Base-by-base conservation (phyloP, 1,140 invertebrate species). In the Dendroctonus ponderosae region DNA sequence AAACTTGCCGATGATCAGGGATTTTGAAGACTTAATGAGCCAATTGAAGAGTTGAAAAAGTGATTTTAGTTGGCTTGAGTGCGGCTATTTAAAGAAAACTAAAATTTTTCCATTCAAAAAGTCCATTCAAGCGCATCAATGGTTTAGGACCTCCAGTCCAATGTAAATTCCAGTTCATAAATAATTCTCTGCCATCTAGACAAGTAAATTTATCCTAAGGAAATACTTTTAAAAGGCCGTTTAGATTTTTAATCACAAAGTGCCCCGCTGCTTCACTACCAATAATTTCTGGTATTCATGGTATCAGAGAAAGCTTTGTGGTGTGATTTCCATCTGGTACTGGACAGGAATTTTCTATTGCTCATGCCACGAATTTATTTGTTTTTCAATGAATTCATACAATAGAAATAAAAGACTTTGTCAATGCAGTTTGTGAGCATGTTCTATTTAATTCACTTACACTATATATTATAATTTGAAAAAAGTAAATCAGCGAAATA, bases 261-360 rank as follows among this genome's bases (percentile, higher is more conserved):
- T 54, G n/a, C 38, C 52, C 52, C 37, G 52, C 52, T 54, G 52
- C 52, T 54, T 54, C 40, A 54, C n/a, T 12, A 54, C 52, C 40
- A 54, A 54, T 54, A 54, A 54, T 54, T 54, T 54, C 52, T 54
- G 38, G 52, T 54, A 54, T 54, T 54, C 52, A 54, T 54, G n/a
- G 15, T 54, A 54, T 54, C 52, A 54, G 7, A 54, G 52, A 54
- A 54, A 54, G 52, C 37, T 54, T 54, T 54, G 52, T 54, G 49
- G 49, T 37, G 15, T 51, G 49, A 51, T 51, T 51, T 51, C 49
- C 49, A 51, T 51, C 49, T 51, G 14, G 15, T 51, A 26, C 7
- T 39, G 37, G 14, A 6, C n/a, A 54, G n/a, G 3, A 37, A 54
- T 54, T 54, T 54, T 39, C 37, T 54, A 54, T 54, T 54, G 40